Conservation (phyloP, 2,113 vertebrate species). For the Orthonyx spaldingii region DNA sequence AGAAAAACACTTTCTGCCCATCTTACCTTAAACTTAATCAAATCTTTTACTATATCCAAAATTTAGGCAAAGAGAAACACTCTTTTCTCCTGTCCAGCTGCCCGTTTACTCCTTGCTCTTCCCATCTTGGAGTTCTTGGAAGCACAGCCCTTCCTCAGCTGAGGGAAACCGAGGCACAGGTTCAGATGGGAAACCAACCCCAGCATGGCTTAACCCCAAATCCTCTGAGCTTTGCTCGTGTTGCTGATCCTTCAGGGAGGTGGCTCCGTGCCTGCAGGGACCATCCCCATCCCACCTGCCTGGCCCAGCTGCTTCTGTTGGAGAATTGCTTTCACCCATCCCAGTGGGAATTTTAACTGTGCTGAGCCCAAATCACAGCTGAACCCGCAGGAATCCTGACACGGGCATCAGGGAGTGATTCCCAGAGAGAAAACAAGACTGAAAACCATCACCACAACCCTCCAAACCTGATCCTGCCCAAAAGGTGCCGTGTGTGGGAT, state of each 20-base stretch:
- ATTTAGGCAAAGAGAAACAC: neutral
- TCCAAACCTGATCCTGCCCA: neutral
- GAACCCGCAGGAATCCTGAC: neutral
- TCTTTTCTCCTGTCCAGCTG: neutral
- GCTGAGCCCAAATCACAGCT: neutral
- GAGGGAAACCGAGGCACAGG: neutral
- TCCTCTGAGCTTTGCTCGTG: neutral
- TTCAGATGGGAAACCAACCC: neutral
- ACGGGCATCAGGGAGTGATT: neutral
- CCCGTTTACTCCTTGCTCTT: neutral
- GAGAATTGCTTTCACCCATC: fast-evolving
- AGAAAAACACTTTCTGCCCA: neutral
- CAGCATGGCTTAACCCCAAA: neutral
- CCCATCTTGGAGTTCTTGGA: neutral
- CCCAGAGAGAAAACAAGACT: neutral
- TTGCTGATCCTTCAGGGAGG: neutral
- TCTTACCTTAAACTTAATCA: neutral
- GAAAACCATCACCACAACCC: neutral
- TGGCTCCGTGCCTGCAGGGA: neutral
- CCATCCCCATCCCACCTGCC: neutral
- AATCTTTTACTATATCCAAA: neutral
- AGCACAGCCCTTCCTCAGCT: too few relatives aligned
- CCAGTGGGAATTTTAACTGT: neutral
- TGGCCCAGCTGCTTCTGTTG: neutral
- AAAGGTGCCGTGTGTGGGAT: fast-evolving